Evolutionary conservation across 2,888 invertebrate species (phyloP).

Genomic region (Zelleria hepariella): DNA sequence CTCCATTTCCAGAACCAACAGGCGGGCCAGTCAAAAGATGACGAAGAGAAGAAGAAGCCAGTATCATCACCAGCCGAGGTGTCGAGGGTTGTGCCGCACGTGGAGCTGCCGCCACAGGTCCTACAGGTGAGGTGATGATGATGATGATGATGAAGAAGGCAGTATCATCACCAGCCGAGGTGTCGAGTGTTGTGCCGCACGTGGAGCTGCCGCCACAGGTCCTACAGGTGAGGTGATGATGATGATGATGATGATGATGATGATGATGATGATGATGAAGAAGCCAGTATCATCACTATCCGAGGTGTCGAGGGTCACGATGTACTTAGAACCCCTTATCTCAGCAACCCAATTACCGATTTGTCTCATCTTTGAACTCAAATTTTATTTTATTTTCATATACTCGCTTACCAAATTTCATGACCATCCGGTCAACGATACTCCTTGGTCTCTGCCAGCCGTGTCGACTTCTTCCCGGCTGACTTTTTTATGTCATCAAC

Average conservation of each 20-base stretch:
- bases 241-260: too few relatives aligned
- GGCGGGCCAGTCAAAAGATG: constrained; percentile 55
- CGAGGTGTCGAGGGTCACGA: not conserved
- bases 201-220: constrained; percentile 90
- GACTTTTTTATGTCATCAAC: too few relatives aligned
- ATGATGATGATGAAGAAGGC: too few relatives aligned
- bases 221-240: constrained; percentile 73
- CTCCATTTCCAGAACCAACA: constrained; percentile 48
- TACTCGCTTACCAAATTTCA: too few relatives aligned
- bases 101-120: constrained; percentile 89
- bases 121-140: constrained; percentile 73
- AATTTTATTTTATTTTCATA: too few relatives aligned
- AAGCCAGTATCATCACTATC: not conserved
- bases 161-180: constrained; percentile 50
- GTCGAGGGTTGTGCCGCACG: constrained; percentile 67
- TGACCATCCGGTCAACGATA: too few relatives aligned
- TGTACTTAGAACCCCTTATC: too few relatives aligned
- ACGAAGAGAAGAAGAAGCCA: constrained; percentile 59
- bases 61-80: constrained; percentile 53
- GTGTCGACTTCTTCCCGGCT: too few relatives aligned
- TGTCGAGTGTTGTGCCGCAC: constrained; percentile 64
- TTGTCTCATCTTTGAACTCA: too few relatives aligned
- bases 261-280: too few relatives aligned
- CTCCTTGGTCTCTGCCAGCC: too few relatives aligned
- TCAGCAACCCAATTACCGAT: too few relatives aligned